phyloP scores from a whole-genome alignment of 2,888 invertebrate species.

The Lapara coniferarum region DNA sequence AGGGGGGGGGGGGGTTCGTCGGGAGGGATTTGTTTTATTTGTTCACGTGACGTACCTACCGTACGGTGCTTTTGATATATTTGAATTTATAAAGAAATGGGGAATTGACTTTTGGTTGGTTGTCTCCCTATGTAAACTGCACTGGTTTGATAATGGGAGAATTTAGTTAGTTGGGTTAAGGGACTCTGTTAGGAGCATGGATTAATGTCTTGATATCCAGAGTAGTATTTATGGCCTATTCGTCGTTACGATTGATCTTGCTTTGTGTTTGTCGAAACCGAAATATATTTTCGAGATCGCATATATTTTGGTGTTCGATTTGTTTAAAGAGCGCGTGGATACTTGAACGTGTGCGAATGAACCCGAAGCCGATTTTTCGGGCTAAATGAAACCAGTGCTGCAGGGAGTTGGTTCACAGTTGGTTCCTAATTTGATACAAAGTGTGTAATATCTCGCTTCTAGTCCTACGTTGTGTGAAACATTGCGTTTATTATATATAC shows the following conservation, averaged over 20 bases:
- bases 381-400: constrained; percentile 23
- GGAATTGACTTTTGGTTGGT: constrained; percentile 40
- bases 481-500: constrained; percentile 38
- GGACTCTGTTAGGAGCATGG: constrained; percentile 5
- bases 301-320: constrained; percentile 23
- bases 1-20: constrained; percentile 8
- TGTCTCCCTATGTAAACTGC: constrained; percentile 6
- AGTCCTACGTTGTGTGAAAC: constrained; percentile 61
- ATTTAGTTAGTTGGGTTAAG: constrained; percentile 4
- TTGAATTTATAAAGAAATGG: constrained; percentile 39
- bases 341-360: constrained; percentile 7
- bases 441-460: constrained; percentile 50
- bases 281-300: not conserved
- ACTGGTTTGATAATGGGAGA: constrained; percentile 19
- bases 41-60: constrained; percentile 38
- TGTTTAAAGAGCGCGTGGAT: no score
- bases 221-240: constrained; percentile 23
- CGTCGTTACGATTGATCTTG: constrained; percentile 16
- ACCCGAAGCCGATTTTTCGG: constrained; percentile 14
- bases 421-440: constrained; percentile 31
- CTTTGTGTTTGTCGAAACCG: constrained; percentile 2
- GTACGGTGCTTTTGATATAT: constrained; percentile 44
- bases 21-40: constrained; percentile 31
- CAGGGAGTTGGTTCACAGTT: constrained; percentile 22
- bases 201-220: not conserved